Percentiles rank a stretch among this genome's conserved stretches.
These are phyloP conservation scores for Phymorhynchus buccinoides DNA, from an alignment of 1,140 invertebrate genomes.

Conservation along the genomic window DNA sequence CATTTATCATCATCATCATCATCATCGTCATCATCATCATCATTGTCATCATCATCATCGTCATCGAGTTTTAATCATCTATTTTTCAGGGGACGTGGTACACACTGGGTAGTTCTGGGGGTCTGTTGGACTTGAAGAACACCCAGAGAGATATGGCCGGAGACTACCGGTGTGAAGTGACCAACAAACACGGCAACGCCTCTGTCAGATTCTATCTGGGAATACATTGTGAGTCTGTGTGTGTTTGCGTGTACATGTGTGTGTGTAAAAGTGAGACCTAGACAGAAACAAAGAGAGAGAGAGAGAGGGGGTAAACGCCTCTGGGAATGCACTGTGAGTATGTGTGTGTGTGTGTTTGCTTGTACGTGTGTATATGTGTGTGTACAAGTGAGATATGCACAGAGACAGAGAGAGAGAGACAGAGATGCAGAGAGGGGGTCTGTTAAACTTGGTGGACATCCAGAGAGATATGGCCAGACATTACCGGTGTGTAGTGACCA, in stretches of 20 bases:
- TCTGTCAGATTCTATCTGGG: not conserved
- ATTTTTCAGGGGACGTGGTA: constrained; percentile 2
- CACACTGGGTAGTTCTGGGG: not conserved
- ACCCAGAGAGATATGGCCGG: not conserved
- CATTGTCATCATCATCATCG: too few species aligned
- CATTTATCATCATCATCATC: too few species aligned
- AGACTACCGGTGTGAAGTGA: not conserved
- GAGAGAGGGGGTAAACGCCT: not conserved
- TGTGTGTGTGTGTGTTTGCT: not conserved
- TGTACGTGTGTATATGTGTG: not conserved
- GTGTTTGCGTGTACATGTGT: too few species aligned
- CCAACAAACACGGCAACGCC: not conserved
- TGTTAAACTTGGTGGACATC: not conserved
- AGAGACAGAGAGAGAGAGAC: not conserved
- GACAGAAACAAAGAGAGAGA: too few species aligned
- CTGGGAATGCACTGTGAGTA: too few species aligned
- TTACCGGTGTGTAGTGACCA: too few species aligned
- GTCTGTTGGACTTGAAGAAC: not conserved
- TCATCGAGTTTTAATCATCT: too few species aligned
- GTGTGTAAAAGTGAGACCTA: too few species aligned
- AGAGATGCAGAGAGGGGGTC: not conserved
- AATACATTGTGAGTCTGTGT: constrained; percentile 3
- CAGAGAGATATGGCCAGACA: too few species aligned
- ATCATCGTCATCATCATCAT: too few species aligned
- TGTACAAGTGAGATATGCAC: not conserved